These are phyloP conservation scores for Vanessa atalanta DNA, from an alignment of 1,140 invertebrate species.

Conservation along the genomic window DNA sequence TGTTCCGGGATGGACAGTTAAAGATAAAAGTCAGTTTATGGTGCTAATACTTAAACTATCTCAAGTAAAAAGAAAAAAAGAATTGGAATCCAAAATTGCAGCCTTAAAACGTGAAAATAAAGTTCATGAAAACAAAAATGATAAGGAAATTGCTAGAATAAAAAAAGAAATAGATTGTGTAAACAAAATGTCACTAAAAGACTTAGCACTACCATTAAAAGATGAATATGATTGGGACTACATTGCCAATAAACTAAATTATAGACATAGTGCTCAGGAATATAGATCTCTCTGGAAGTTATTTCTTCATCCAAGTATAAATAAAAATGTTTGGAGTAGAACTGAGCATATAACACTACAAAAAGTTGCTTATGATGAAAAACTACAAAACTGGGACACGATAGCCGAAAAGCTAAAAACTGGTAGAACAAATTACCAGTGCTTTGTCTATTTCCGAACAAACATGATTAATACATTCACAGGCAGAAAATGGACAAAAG, in stretches of 20 bases:
- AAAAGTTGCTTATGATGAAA: constrained; percentile 70
- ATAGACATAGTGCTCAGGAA: constrained; percentile 61
- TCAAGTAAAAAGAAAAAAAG: constrained; percentile 47
- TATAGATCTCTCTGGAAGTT: constrained; percentile 83
- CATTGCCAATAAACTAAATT: constrained; percentile 56
- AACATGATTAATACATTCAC: constrained; percentile 67
- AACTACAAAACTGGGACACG: constrained; percentile 83
- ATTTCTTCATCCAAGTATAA: constrained; percentile 84
- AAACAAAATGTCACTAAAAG: constrained; percentile 47
- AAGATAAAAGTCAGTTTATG: constrained; percentile 62
- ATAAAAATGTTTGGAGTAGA: constrained; percentile 82
- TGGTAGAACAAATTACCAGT: constrained; percentile 84
- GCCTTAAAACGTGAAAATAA: constrained; percentile 48
- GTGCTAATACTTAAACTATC: constrained; percentile 55
- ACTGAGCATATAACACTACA: constrained; percentile 82
- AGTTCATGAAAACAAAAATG: constrained; percentile 36
- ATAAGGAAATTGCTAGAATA: constrained; percentile 47
- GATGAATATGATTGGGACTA: constrained; percentile 72
- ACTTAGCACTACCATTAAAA: constrained; percentile 59
- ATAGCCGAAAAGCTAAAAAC: constrained; percentile 82
- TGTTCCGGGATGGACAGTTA: constrained; percentile 65
- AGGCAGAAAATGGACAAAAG: constrained; percentile 79
- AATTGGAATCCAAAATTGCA: constrained; percentile 51
- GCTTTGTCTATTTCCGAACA: constrained; percentile 84
- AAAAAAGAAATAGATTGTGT: constrained; percentile 47